These are phyloP conservation scores for Saccopteryx bilineata DNA, from an alignment of 2,113 vertebrate species.

Conservation along the genomic window DNA sequence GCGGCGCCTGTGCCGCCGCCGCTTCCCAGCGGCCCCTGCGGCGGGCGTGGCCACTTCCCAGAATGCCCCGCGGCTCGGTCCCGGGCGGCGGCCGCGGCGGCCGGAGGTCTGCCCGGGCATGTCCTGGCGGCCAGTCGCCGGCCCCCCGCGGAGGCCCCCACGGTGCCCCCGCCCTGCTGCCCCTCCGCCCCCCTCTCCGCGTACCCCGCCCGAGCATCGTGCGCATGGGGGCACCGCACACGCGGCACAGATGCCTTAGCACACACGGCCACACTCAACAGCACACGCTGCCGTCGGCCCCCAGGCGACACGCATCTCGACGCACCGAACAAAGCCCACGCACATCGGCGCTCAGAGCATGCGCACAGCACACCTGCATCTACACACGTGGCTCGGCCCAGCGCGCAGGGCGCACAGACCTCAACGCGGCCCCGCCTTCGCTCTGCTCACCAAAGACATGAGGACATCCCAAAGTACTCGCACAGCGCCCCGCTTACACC, in stretches of 20 bases:
- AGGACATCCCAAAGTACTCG: no score
- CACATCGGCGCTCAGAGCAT: neutral
- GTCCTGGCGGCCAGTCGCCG: accelerated
- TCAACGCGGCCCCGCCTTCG: neutral
- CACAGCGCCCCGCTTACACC: neutral
- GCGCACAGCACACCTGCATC: neutral
- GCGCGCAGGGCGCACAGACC: accelerated
- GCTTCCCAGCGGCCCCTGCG: neutral
- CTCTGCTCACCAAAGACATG: neutral
- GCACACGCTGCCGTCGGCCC: neutral
- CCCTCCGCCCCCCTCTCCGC: neutral
- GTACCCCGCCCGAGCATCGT: neutral
- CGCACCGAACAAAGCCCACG: neutral
- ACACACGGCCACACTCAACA: neutral
- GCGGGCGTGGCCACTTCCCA: slow-evolving; percentile 25
- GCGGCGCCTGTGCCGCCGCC: accelerated
- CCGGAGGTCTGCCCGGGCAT: accelerated
- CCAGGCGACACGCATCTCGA: neutral
- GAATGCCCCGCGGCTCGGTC: neutral
- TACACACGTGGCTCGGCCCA: accelerated
- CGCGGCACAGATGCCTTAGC: neutral
- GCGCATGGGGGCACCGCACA: neutral
- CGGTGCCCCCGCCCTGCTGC: neutral
- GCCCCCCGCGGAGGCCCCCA: accelerated
- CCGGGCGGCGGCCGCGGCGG: accelerated